Base-by-base conservation (phyloP, 2,888 invertebrate genomes). In the Apamea anceps region DNA sequence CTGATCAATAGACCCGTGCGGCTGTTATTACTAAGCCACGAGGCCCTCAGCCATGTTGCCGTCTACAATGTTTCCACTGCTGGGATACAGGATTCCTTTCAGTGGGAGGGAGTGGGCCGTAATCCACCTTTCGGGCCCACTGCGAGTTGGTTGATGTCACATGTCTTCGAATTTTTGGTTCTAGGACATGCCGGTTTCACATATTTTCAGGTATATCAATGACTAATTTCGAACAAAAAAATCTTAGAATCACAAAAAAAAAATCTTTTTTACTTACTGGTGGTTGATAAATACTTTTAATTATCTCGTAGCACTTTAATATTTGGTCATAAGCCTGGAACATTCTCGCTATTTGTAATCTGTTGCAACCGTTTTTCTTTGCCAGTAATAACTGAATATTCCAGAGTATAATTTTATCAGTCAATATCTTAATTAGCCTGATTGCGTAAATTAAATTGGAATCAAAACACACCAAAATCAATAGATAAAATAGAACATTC, bases 331-430 rank as follows among this genome's bases (percentile, higher is more conserved):
- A 79, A 18, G 63, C 68, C 1, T 45, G 28, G 57, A 65, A 65
- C 21, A 77, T 37, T 71, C 5, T 79, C 15, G 1, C 3, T n/a
- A 5, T 28, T 2, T 77, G 42, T 12, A 12, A 10, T 66, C 76
- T 32, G n/a, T 25, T 37, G 10, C 28, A 25, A 42, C 54, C 62
- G 32, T 68, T 67, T 54, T 54, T 51, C 4, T 25, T 42, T 51
- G 13, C 15, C 32, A 68, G 18, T 8, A 67, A 13, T 6, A 75
- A 48, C 28, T 68, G 37, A 15, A 42, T 60, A 42, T 79, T 68
- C 75, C 78, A 79, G 1, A 80, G n/a, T 6, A 68, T 7, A 25
- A 54, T 45, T 62, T 80, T 80, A 15, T 80, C 72, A 18, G 72
- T 79, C 45, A 80, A 12, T 71, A 80, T 32, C 13, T 62, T 80